Evolutionary conservation across 2,113 vertebrate species (phyloP), one percentile per base, ranked within the genome.

Genomic region (Serinus canaria): DNA sequence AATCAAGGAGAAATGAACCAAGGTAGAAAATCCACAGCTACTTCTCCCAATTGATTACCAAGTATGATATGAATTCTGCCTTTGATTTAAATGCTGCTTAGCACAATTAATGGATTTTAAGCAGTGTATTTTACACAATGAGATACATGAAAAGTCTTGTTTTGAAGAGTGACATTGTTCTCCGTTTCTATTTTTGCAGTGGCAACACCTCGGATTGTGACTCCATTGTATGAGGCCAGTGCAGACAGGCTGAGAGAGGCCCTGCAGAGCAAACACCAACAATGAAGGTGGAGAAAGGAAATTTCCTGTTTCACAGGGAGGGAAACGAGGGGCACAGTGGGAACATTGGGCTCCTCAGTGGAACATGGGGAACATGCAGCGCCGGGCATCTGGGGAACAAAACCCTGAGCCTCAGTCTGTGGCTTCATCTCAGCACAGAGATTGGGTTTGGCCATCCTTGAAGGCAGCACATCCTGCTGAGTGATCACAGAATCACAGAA

Each of bases 41-140:
- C 55, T 92, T 94, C 74, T 60, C 1, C 0, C 68, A 74, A 67
- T 64, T 72, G 66, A 64, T 86, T 90, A 41, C 31, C 76, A 83
- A 90, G 59, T 47, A 43, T 17, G 63, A 83, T 78, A 28, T 23
- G 64, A 92, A 72, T 63, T 67, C 52, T 5, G 5, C 63, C 90
- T 96, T 93, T 96, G 94, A 88, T 96, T 95, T 70, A 68, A 85
- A 33, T 78, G 47, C 59, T 77, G 79, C 72, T 93, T 81, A 92
- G 80, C 55, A 76, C 16, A 3, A 76, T 2, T 6, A 83, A 78
- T 0, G 3, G 75, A 31, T 83, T 95, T 94, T 59, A 69, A 89
- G 37, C 81, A 80, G 37, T 2, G 0, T 31, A 85, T 83, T 94
- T 94, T 88, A 90, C 82, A 95, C 19, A 25, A 79, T 35, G 75